Base-by-base conservation (phyloP, 2,113 vertebrate genomes). In the Pipa parva region DNA sequence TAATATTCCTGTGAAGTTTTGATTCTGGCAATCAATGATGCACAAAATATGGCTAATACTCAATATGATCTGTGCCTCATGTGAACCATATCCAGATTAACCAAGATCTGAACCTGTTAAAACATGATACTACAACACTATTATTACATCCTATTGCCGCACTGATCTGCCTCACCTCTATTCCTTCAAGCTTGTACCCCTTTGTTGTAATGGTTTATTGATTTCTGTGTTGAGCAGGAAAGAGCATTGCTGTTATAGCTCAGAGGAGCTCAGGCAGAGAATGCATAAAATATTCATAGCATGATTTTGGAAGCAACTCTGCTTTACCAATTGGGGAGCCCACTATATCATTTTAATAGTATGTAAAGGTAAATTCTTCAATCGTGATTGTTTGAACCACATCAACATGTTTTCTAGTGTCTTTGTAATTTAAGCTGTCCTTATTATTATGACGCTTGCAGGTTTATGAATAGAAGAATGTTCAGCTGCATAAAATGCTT, bases 131-230 rank as follows among this genome's bases (percentile, higher is more conserved):
- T 39, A 33, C 46, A 51, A 46, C 56, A 59, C 20, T 21, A 51
- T 24, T 60, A 46, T 33, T 22, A 36, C 39, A 37, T 59, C 31
- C 65, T 10, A 18, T 29, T 26, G 57, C 33, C 18, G 48, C 46
- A n/a, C 29, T 6, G 50, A 52, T 59, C 24, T 52, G 56, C 46
- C 25, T 69, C 65, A 39, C 65, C 31, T 69, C 48, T 69, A 57
- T 29, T 36, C 57, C 65, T 69, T 60, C 52, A 48, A 29, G 33
- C 57, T 36, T 42, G 46, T 48, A 39, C 65, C 63, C 20, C 57
- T 69, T 33, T 12, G 33, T 52, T 69, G 56, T 69, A 69, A 69
- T 69, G 57, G 65, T 60, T 69, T 69, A 69, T 69, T 69, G 65
- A 69, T 69, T 69, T 69, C 52, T 26, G 26, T 69, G 65, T 69